A percentile compares a stretch with the other conserved stretches of the same genome.
Evolutionary conservation across 2,888 invertebrate genomes (phyloP).

Genomic region (Punctoribates punctum): DNA sequence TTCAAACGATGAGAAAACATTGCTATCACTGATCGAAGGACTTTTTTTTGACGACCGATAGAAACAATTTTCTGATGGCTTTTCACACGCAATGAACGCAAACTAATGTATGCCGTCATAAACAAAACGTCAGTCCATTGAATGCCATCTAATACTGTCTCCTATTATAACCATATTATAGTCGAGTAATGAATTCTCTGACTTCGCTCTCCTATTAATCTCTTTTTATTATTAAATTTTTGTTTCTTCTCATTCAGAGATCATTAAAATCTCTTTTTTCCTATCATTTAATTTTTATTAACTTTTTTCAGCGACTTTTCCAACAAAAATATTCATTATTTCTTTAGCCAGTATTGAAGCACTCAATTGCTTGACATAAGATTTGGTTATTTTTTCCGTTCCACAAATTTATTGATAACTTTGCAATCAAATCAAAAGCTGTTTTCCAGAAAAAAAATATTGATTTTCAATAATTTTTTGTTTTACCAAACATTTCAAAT

Average conservation of each 20-base stretch:
- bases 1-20: slow-evolving; percentile 1
- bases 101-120: slow-evolving; percentile 12
- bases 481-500: neutral
- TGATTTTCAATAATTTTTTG: neutral
- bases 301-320: neutral
- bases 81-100: slow-evolving; percentile 23
- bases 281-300: neutral
- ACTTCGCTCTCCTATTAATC: neutral
- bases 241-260: neutral
- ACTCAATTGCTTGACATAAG: neutral
- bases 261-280: slow-evolving; percentile 16
- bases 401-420: neutral
- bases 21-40: slow-evolving; percentile 15
- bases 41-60: slow-evolving; percentile 12
- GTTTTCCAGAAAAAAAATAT: neutral
- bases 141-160: neutral
- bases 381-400: neutral
- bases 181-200: neutral
- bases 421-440: neutral
- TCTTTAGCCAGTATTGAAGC: neutral
- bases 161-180: slow-evolving; percentile 8
- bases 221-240: neutral
- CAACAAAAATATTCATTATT: neutral
- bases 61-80: slow-evolving; percentile 1
- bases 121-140: slow-evolving; percentile 11